Conservation (phyloP, 2,113 vertebrate genomes). For the Mustela lutreola region DNA sequence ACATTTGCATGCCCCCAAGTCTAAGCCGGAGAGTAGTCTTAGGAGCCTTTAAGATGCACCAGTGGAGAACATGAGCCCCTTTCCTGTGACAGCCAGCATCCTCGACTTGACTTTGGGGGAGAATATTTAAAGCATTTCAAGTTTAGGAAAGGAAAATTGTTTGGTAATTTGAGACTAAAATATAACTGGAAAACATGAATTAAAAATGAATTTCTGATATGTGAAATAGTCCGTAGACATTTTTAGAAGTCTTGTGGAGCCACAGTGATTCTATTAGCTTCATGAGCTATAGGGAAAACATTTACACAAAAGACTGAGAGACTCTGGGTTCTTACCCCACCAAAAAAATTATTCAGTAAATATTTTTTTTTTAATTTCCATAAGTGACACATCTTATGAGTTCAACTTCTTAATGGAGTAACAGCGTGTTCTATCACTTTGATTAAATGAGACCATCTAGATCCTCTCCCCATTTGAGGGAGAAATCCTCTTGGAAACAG, state of each 20-base stretch:
- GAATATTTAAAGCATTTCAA: neutral
- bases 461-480: neutral
- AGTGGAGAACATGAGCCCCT: conserved; percentile 81
- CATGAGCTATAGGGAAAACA: neutral
- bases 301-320: neutral
- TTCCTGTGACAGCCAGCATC: conserved; percentile 62
- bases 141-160: conserved; percentile 7
- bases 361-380: neutral
- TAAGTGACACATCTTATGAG: neutral
- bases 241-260: neutral
- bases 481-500: neutral
- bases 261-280: neutral
- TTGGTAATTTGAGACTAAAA: neutral
- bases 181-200: neutral
- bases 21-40: conserved; percentile 84
- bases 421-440: neutral
- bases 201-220: conserved; percentile 38
- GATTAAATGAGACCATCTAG: neutral
- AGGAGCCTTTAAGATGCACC: conserved; percentile 81
- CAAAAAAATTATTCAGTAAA: neutral
- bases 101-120: neutral
- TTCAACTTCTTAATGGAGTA: neutral
- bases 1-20: conserved; percentile 91
- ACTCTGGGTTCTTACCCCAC: neutral
- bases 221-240: neutral